Base-by-base conservation (phyloP, 2,113 vertebrate genomes). In the Fregetta grallaria region DNA sequence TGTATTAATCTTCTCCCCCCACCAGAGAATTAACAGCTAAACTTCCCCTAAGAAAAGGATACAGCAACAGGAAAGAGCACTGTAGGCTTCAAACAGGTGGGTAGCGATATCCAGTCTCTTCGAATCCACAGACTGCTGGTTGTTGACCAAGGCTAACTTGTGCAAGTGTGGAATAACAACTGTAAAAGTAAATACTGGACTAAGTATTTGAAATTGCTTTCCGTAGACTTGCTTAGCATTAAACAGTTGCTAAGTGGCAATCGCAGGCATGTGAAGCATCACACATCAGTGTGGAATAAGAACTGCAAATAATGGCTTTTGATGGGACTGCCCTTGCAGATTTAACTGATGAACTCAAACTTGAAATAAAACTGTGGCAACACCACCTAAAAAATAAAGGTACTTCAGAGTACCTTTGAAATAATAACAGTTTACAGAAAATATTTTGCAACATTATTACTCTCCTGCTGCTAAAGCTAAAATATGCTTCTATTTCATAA, bases 51-150 rank as follows among this genome's bases (percentile, higher is more conserved):
- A 29, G 12, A 93, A 94, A 92, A 99, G 99, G 99, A 99, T 99
- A 99, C 99, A 99, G 93, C 99, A 99, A 97, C 99, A 99, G 98
- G 99, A 99, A 84, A 99, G 99, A 88, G 99, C 99, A 86, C 99
- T 99, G 98, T 99, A 99, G 96, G 99, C 99, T 97, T 99, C 99
- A 90, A 99, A 99, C 92, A 99, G 98, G 97, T 99, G 99, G 20
- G 98, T 99, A 38, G 99, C 99, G 6, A 99, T 98, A 94, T 99
- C 99, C 89, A 99, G 98, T 97, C 99, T 98, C 97, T 99, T 99
- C 68, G 95, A 99, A 94, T 99, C 99, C 95, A 98, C 98, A 29
- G 98, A 96, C 94, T 99, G 99, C 96, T 99, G 98, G 98, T 99
- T 99, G 98, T 99, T 99, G 86, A 98, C 98, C 96, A 99, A 98